Evolutionary conservation across 2,113 vertebrate genomes (phyloP), one percentile per base, ranked within the genome.

Genomic region (Hyaena hyaena): DNA sequence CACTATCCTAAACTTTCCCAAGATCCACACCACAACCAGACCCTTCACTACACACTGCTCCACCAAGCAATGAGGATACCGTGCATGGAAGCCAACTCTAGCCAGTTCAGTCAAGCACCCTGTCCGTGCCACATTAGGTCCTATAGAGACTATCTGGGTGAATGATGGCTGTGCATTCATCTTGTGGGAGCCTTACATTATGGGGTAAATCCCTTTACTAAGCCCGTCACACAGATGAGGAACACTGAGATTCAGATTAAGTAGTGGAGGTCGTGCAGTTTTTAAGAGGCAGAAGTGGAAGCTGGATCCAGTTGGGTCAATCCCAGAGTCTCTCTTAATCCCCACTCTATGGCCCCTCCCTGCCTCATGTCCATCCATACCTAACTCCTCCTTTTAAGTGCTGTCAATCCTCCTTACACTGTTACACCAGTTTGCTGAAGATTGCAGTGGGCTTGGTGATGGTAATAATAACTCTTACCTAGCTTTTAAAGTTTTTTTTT

Each of bases 101-200:
- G 17, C 35, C 24, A 31, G 35, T 24, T 58, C 43, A 28, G 48
- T 31, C 48, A 19, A 63, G 24, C 16, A 17, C 16, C 24, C 10
- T 21, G 33, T 24, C 10, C 9, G 3, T 5, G 28, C 39, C 65
- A 24, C 9, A 0, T 16, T 9, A 28, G 26, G 4, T 39, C 76
- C 87, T n/a, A 12, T 0, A 10, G 14, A 86, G 66, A 55, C 11
- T 8, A 5, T 15, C 21, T 15, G 33, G 11, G 16, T 48, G 65
- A 90, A 9, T 21, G 19, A 43, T 0, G 83, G 63, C 80, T 50
- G 10, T 48, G n/a, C 63, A 1, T 50, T 66, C 53, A 2, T 43
- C 39, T 17, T 48, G 43, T 6, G 45, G n/a, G 23, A 61, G 48
- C 11, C 48, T 24, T 1, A 1, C 2, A 16, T 63, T 28, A 35